Conservation (phyloP, 1,140 invertebrate species). For the Cyclina sinensis region DNA sequence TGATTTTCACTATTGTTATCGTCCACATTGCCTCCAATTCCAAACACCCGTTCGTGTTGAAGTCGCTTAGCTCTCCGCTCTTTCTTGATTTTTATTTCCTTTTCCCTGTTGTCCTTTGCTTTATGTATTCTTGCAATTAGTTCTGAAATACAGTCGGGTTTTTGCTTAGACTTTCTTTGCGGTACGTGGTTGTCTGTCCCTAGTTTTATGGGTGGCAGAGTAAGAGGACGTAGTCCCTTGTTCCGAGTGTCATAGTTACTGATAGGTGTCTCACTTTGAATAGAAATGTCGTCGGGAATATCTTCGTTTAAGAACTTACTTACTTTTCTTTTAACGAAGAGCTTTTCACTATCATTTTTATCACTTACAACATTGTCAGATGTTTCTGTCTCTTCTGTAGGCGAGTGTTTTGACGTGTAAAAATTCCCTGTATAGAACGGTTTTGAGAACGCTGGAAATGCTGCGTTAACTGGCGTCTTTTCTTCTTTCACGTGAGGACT, state of each 20-base stretch:
- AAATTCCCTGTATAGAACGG: slow-evolving; percentile 55
- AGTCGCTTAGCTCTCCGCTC: slow-evolving; percentile 46
- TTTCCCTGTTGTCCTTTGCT: slow-evolving; percentile 26
- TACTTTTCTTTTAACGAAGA: slow-evolving; percentile 58
- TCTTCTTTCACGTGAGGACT: background rate
- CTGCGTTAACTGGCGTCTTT: background rate
- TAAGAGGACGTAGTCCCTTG: slow-evolving; percentile 20
- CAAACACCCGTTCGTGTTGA: slow-evolving; percentile 39
- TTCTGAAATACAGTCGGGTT: slow-evolving; percentile 48
- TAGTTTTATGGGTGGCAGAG: slow-evolving; percentile 63
- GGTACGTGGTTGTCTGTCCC: slow-evolving; percentile 37
- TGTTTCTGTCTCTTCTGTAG: background rate
- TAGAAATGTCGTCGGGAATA: slow-evolving; percentile 38
- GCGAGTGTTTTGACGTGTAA: background rate
- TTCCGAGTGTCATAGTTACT: background rate
- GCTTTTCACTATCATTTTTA: background rate
- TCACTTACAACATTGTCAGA: background rate
- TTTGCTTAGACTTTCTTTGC: background rate
- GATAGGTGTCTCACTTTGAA: slow-evolving; percentile 5
- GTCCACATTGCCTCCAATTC: background rate
- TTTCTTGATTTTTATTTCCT: slow-evolving; percentile 48
- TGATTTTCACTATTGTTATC: background rate
- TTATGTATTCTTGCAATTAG: slow-evolving; percentile 22
- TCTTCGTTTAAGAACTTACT: slow-evolving; percentile 58
- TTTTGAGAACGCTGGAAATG: slow-evolving; percentile 22